Conservation (phyloP, 2,797 vertebrate species). For the Dendrocincla tyrannina region DNA sequence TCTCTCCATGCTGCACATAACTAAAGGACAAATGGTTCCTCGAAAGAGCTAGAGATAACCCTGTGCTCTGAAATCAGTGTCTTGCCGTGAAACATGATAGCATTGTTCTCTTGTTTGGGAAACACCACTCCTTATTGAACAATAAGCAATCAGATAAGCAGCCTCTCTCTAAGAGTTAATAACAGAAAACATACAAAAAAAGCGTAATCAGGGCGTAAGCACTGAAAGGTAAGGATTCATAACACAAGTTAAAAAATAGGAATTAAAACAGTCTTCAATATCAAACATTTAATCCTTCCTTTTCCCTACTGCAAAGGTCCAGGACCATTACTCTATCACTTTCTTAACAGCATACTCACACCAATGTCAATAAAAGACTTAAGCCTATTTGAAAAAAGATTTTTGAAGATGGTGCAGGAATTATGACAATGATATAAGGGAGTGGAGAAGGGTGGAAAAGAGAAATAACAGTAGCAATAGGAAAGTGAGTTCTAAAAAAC, state of each 20-base stretch:
- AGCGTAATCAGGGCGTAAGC: neutral
- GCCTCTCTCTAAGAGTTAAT: neutral
- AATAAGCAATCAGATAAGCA: neutral
- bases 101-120: neutral
- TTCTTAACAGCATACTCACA: neutral
- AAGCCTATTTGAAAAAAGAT: neutral
- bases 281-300: neutral
- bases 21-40: neutral
- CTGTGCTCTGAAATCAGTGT: neutral
- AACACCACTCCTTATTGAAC: neutral
- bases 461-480: neutral
- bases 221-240: neutral
- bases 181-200: neutral
- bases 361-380: neutral
- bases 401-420: neutral
- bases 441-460: neutral
- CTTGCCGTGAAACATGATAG: neutral
- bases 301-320: neutral
- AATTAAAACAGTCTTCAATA: neutral
- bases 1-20: accelerated
- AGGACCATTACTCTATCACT: neutral
- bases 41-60: neutral
- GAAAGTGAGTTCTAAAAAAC: neutral
- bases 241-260: neutral
- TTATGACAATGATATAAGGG: neutral